A percentile compares a stretch with the other conserved stretches of the same genome.
Evolutionary conservation across 2,888 invertebrate species (phyloP).

Genomic region (Ephialtes manifestator): DNA sequence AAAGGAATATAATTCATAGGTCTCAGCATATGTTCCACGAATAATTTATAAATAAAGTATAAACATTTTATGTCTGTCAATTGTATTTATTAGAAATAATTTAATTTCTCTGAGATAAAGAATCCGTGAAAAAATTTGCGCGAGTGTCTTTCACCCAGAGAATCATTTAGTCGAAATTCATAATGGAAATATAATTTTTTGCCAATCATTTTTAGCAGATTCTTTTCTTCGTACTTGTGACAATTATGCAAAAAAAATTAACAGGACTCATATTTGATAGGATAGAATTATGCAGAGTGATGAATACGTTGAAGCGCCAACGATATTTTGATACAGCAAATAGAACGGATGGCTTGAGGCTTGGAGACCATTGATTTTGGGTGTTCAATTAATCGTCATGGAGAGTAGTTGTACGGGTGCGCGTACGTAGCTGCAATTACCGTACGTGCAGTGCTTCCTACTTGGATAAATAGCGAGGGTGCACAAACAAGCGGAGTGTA

Average conservation of each 20-base stretch:
- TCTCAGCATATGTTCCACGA: no score
- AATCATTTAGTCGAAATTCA: no score
- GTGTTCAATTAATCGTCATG: background rate
- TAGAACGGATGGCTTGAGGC: background rate
- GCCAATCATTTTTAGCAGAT: no score
- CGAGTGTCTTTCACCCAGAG: no score
- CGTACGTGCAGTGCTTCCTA: slow-evolving; percentile 16
- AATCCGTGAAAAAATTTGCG: no score
- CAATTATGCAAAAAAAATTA: background rate
- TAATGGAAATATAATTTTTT: no score
- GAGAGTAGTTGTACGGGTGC: background rate
- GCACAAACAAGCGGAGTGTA: slow-evolving; percentile 41
- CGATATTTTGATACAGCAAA: slow-evolving; percentile 9
- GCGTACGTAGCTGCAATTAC: slow-evolving; percentile 9
- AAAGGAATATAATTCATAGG: no score
- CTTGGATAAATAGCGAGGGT: slow-evolving; percentile 56
- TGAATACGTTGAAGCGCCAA: background rate
- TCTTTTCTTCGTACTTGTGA: no score
- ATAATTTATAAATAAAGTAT: no score
- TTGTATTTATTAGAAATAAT: no score
- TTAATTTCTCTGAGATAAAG: no score
- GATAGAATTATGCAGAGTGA: background rate
- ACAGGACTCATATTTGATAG: background rate
- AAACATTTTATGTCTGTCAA: no score
- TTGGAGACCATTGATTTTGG: slow-evolving; percentile 2